Evolutionary conservation across 1,140 invertebrate species (phyloP), one percentile per base, ranked within the genome.

Genomic region (Nautilus pompilius): DNA sequence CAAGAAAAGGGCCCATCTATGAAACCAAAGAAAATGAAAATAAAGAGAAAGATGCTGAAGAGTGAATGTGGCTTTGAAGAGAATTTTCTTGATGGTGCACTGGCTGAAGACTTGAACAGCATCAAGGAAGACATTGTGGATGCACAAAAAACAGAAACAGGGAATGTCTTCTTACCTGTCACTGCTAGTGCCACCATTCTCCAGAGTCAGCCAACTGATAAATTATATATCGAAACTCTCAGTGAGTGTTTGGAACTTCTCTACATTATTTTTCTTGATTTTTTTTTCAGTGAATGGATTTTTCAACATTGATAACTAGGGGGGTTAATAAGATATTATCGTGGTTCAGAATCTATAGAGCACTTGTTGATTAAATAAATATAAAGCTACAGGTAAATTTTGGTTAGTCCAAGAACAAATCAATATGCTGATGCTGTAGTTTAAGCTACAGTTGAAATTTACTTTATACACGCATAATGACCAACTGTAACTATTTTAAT

Each of bases 191-290:
- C 67, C 10, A 61, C 55, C 34, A 62, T 70, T 53, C 49, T 79
- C 1, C 65, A 69, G 22, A 78, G 76, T 68, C 76, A 78, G 55
- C 76, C 77, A 28, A 63, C 70, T 24, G 70, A 73, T 8, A 78
- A 78, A 63, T 68, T 79, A 49, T 79, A 73, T 58, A 73, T 79
- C 49, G 77, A 79, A 68, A 75, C 73, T 32, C 73, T 69, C 49
- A 66, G 77, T 77, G 63, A 68, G 71, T n/a, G n/a, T n/a, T n/a
- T n/a, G n/a, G n/a, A n/a, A n/a, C n/a, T n/a, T n/a, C n/a, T n/a
- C n/a, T 71, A 15, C 20, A 30, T 33, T 24, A n/a, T 54, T 24
- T 0, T 13, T 54, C 22, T 1, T 30, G 15, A 17, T 48, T 58
- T 41, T 17, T 20, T 17, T 17, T n/a, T 32, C 17, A 3, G 3